Conservation (phyloP, 1,140 invertebrate genomes). For the Hetaerina americana region DNA sequence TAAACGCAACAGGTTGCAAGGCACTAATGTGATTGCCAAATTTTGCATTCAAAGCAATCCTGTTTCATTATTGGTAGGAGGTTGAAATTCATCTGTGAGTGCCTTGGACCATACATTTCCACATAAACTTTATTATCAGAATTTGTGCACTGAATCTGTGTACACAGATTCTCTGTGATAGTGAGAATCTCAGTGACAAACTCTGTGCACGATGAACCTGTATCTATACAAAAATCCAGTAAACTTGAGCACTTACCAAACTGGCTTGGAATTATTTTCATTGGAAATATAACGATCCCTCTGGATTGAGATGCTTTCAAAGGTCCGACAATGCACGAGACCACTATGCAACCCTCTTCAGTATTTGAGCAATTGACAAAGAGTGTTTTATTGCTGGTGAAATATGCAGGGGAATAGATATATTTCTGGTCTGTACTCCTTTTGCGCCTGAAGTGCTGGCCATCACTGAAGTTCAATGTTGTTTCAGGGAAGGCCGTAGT, state of each 20-base stretch:
- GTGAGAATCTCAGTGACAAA: background rate
- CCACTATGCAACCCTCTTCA: background rate
- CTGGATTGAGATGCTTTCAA: background rate
- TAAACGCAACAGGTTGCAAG: background rate
- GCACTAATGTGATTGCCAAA: background rate
- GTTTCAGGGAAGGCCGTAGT: background rate
- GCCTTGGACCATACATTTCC: no score
- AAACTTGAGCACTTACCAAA: background rate
- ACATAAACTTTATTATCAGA: no score
- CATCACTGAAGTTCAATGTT: background rate
- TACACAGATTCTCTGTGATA: no score
- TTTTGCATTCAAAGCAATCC: background rate
- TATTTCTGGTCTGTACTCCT: background rate
- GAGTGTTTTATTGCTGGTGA: background rate
- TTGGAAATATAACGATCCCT: background rate
- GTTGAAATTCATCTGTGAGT: no score
- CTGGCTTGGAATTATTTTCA: background rate
- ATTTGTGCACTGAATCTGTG: no score
- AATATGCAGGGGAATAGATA: background rate
- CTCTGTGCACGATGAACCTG: background rate
- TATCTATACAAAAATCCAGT: background rate
- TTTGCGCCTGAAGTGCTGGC: background rate
- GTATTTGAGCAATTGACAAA: background rate
- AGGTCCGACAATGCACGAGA: background rate
- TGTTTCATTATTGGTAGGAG: no score